phyloP scores from a whole-genome alignment of 2,113 vertebrate genomes.

The Thalassoma bifasciatum region DNA sequence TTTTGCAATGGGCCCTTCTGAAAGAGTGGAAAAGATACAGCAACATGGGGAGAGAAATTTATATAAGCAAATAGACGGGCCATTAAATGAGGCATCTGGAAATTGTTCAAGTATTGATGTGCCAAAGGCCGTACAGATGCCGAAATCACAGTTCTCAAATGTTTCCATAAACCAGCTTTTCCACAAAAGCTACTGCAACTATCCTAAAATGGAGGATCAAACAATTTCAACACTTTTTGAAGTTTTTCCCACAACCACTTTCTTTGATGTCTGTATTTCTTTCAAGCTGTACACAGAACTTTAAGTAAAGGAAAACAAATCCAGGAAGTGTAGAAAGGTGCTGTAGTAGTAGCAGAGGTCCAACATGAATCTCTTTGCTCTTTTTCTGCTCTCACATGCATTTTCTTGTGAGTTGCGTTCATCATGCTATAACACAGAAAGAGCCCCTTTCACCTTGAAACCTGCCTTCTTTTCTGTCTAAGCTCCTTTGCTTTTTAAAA shows the following conservation, averaged over 20 bases:
- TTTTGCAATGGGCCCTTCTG: too few relatives aligned
- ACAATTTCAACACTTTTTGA: neutral
- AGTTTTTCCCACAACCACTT: neutral
- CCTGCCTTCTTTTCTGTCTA: conserved; percentile 70
- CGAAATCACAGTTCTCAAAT: neutral
- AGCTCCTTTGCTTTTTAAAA: conserved; percentile 79
- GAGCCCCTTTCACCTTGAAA: conserved; percentile 78
- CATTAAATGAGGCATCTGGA: neutral
- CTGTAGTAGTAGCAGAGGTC: neutral
- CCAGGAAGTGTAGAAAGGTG: conserved; percentile 8
- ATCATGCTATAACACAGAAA: conserved; percentile 63
- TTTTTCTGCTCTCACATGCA: conserved; percentile 20
- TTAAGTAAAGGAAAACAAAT: neutral
- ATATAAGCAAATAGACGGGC: too few relatives aligned
- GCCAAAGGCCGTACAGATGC: too few relatives aligned
- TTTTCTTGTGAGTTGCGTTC: conserved; percentile 29
- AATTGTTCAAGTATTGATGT: neutral
- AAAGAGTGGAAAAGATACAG: too few relatives aligned
- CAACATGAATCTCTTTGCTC: conserved; percentile 14
- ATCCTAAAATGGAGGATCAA: neutral
- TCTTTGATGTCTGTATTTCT: neutral
- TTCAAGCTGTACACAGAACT: neutral
- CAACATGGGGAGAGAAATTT: too few relatives aligned
- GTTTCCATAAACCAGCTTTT: neutral
- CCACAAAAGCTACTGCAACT: neutral